Evolutionary conservation across 2,888 invertebrate species (phyloP).

Genomic region (Chloromyia formosa): DNA sequence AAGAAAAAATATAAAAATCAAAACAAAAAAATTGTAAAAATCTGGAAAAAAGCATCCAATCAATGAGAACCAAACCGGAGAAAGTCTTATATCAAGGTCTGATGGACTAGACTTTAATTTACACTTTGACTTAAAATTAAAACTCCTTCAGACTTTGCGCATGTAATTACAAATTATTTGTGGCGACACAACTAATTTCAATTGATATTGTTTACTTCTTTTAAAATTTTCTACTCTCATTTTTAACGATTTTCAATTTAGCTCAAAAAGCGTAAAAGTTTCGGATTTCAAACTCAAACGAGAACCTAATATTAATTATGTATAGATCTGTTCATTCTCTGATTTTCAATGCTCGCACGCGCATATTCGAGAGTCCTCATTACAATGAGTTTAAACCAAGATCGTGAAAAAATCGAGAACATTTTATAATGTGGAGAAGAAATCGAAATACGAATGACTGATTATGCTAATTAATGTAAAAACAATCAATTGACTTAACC

Average conservation of each 20-base stretch:
- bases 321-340: slow-evolving; percentile 18
- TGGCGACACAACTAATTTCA: neutral
- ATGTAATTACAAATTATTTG: neutral
- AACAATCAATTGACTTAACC: neutral
- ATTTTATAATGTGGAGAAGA: slow-evolving; percentile 3
- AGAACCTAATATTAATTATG: neutral
- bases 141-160: neutral
- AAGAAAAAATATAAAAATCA: slow-evolving; percentile 1
- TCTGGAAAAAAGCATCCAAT: slow-evolving; percentile 13
- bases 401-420: too few species aligned
- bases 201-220: neutral
- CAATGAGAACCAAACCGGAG: neutral
- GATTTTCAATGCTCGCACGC: slow-evolving; percentile 5
- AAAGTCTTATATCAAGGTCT: neutral
- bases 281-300: too few species aligned
- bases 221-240: neutral
- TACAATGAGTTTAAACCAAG: too few species aligned
- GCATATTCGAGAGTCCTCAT: too few species aligned
- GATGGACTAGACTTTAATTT: neutral
- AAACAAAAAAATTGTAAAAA: slow-evolving; percentile 26
- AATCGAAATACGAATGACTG: slow-evolving; percentile 25
- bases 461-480: slow-evolving; percentile 12
- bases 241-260: neutral
- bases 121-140: neutral
- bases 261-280: too few species aligned